phyloP scores from a whole-genome alignment of 2,113 vertebrate species.

The Rhabdomys dilectus region DNA sequence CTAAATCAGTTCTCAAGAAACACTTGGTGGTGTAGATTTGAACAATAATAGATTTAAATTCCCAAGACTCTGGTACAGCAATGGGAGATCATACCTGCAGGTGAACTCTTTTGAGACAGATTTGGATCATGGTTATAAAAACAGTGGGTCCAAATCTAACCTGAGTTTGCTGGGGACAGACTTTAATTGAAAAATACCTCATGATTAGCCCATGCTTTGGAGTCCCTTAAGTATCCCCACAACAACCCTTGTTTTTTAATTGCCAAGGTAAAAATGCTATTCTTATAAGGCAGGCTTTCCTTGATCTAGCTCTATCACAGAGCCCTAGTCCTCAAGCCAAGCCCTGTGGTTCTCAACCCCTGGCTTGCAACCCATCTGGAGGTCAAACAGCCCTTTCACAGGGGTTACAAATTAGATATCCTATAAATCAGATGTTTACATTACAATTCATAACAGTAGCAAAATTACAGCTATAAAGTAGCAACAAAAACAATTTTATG shows the following conservation, averaged over 20 bases:
- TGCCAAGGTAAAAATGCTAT: neutral
- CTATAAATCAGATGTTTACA: neutral
- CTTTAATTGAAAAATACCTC: neutral
- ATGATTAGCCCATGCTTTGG: neutral
- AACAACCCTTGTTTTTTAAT: neutral
- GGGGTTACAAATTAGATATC: neutral
- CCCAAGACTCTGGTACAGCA: neutral
- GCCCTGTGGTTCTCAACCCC: neutral
- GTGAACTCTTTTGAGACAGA: neutral
- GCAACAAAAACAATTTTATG: neutral
- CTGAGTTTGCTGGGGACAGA: neutral
- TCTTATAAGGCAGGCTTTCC: neutral
- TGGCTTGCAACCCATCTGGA: neutral
- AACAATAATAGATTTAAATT: neutral
- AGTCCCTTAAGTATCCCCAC: neutral
- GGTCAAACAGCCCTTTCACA: neutral
- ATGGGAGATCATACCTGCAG: fast-evolving
- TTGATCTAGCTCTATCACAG: neutral
- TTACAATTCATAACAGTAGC: neutral
- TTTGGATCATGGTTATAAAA: neutral
- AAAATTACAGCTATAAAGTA: neutral
- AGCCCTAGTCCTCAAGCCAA: neutral
- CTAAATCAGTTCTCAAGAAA: neutral
- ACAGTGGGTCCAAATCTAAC: neutral
- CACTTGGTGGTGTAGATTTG: neutral